Conservation (phyloP, 2,888 invertebrate genomes). For the Cephus pulcher region DNA sequence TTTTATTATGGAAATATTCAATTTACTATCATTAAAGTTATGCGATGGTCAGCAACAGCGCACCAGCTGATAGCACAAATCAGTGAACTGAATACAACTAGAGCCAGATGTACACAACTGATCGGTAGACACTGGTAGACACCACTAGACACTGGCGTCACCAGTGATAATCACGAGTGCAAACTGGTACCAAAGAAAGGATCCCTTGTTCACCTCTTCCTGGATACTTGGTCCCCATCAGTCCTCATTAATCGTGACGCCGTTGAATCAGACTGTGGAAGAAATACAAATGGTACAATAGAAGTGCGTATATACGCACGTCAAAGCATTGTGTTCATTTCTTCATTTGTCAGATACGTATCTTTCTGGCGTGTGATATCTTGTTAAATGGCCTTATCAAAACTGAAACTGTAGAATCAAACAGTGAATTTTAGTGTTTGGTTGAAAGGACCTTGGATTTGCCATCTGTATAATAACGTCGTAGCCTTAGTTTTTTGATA, state of each 20-base stretch:
- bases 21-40: not conserved
- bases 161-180: not conserved
- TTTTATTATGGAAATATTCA: not conserved
- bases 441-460: not conserved
- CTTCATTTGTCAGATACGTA: not conserved
- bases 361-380: not conserved
- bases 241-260: not conserved
- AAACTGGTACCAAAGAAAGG: not conserved
- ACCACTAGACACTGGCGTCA: not conserved
- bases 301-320: not conserved
- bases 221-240: no score
- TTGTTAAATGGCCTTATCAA: not conserved
- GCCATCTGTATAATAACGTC: not conserved
- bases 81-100: not conserved
- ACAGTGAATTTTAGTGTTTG: not conserved
- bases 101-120: not conserved
- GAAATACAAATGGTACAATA: conserved; percentile 12
- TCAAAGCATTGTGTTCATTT: not conserved
- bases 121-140: not conserved
- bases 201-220: not conserved
- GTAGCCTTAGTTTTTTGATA: not conserved
- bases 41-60: not conserved
- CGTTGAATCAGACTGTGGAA: not conserved
- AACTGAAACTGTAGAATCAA: not conserved
- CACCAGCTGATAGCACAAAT: not conserved